Conservation (phyloP, 2,113 vertebrate species). For the Clarias batrachus region DNA sequence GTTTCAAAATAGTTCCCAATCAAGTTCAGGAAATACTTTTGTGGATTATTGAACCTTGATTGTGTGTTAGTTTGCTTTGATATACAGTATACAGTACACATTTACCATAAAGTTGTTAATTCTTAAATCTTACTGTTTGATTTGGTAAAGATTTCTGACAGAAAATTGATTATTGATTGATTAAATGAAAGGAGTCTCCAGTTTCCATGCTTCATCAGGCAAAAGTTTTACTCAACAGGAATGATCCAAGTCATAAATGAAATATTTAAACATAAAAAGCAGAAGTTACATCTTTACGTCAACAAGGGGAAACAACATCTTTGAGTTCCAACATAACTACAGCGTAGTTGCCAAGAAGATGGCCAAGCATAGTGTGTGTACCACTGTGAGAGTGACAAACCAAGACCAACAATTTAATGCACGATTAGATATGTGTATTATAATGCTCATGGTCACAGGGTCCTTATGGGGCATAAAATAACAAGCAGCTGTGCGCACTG, state of each 20-base stretch:
- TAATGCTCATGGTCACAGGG: conserved; percentile 69
- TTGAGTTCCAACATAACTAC: conserved; percentile 16
- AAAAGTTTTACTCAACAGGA: not conserved
- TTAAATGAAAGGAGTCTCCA: not conserved
- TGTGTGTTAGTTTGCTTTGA: not conserved
- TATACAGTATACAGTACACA: too few species aligned
- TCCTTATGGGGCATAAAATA: conserved; percentile 76
- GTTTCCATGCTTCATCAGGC: not conserved
- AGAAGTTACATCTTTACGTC: not conserved
- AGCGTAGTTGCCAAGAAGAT: conserved; percentile 18
- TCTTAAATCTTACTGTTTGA: not conserved
- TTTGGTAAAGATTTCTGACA: not conserved
- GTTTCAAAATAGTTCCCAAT: not conserved
- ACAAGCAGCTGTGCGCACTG: conserved; percentile 71
- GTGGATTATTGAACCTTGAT: not conserved
- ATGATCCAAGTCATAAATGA: not conserved
- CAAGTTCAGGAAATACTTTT: not conserved
- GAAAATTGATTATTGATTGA: not conserved
- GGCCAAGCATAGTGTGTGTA: conserved; percentile 10
- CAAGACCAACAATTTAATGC: conserved; percentile 56
- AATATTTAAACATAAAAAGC: not conserved
- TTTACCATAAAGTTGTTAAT: not conserved
- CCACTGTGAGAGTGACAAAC: conserved; percentile 24
- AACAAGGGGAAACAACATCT: not conserved
- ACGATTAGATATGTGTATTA: conserved; percentile 76